Base-by-base conservation (phyloP, 2,888 invertebrate genomes). In the Lasioglossum calceatum region DNA sequence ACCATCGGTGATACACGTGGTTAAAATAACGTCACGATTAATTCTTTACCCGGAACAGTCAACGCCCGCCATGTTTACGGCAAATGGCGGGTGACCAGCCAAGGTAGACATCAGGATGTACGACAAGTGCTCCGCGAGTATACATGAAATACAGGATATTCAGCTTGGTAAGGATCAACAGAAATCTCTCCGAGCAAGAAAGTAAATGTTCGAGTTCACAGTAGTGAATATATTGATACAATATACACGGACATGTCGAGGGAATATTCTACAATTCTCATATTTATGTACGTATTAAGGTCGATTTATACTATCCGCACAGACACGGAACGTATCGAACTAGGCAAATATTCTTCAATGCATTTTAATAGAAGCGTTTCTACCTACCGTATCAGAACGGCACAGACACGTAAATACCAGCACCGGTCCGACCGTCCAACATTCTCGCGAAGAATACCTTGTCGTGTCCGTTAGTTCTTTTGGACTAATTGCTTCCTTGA, bases 201-300 rank as follows among this genome's bases (percentile, higher is more conserved):
- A 67, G 19, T 23, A 19, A 23, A 36, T 70, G 2, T 23, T 42
- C 71, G n/a, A 71, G 71, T 71, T 71, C 42, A 54, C 12, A 58
- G 16, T 73, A 81, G 72, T 81, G 77, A 64, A 76, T 85, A 87
- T 86, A 83, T 80, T 86, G 79, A 85, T 71, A 70, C 54, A 86
- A 79, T 80, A 83, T 71, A 77, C 73, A 84, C 50, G 71, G 71
- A n/a, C 71, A 42, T 42, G n/a, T 42, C n/a, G 23, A 42, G n/a
- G 42, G 0, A 71, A 7, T 32, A 32, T 64, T 64, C 67, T 71
- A 19, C 14, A 42, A 71, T n/a, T n/a, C 19, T 71, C 71, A 71
- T 23, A 14, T 71, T 42, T 71, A 10, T 12, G n/a, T 42, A 42
- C 42, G 4, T n/a, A 12, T 42, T 14, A n/a, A 4, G 39, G 12